Conservation (phyloP, 1,140 invertebrate genomes). For the Diploscapter pachys region DNA sequence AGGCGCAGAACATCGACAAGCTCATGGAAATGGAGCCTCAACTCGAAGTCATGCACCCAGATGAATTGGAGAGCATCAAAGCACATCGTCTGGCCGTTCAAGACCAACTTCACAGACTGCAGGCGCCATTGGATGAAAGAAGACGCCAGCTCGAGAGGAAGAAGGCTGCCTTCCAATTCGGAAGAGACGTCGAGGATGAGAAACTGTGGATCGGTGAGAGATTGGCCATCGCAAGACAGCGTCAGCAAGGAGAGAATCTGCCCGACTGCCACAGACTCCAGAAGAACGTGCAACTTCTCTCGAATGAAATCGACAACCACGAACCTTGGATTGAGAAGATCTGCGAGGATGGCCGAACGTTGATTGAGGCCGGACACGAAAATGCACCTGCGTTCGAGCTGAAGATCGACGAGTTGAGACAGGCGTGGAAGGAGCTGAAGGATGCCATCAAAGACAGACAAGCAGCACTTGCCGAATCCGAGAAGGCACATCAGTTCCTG, state of each 20-base stretch:
- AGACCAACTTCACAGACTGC: constrained; percentile 70
- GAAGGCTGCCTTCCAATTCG: constrained; percentile 98
- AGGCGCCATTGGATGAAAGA: constrained; percentile 80
- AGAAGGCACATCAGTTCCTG: constrained; percentile 82
- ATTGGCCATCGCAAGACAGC: constrained; percentile 84
- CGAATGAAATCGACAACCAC: constrained; percentile 96
- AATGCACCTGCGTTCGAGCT: constrained; percentile 80
- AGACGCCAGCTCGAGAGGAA: constrained; percentile 89
- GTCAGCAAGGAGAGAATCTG: constrained; percentile 87
- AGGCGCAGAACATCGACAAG: constrained; percentile 57
- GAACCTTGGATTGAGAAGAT: constrained; percentile 88
- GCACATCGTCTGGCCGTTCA: constrained; percentile 86
- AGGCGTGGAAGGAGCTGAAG: constrained; percentile 86
- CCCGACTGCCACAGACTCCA: constrained; percentile 93
- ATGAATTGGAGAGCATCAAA: constrained; percentile 91
- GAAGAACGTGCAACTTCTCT: constrained; percentile 94
- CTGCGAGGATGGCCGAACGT: constrained; percentile 85
- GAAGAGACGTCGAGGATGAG: constrained; percentile 96
- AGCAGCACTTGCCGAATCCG: constrained; percentile 69
- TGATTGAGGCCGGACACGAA: constrained; percentile 92
- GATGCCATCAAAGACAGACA: constrained; percentile 72
- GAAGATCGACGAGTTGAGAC: constrained; percentile 80
- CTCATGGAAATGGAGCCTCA: constrained; percentile 76
- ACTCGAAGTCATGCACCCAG: constrained; percentile 86
- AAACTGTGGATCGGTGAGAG: constrained; percentile 97